A percentile compares a stretch with the other conserved stretches of the same genome.
Evolutionary conservation across 2,113 vertebrate genomes (phyloP).

Genomic region (Scomber scombrus): DNA sequence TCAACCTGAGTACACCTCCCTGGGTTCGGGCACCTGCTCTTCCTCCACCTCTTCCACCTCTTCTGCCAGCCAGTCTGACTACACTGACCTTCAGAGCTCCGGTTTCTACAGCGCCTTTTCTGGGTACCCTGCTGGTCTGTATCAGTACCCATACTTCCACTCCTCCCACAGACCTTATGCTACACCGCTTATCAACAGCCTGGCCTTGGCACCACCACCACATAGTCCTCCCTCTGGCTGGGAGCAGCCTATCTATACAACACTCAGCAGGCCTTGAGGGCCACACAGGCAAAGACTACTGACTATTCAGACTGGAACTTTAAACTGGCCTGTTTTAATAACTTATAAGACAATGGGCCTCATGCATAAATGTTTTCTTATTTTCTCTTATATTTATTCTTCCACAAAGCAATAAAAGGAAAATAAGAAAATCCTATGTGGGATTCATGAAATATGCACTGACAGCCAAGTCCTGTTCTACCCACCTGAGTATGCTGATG

Average conservation of each 20-base stretch:
- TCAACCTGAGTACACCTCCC: constrained; percentile 84
- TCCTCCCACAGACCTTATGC: constrained; percentile 89
- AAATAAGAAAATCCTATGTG: no score
- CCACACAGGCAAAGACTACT: neutral
- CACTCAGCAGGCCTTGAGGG: constrained; percentile 88
- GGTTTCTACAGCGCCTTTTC: constrained; percentile 89
- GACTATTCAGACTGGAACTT: neutral
- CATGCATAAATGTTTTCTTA: no score
- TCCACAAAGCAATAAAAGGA: no score
- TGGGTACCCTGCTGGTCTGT: constrained; percentile 87
- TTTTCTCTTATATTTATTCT: no score
- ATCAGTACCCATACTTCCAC: constrained; percentile 92
- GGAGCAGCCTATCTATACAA: constrained; percentile 92
- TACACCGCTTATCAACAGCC: constrained; percentile 87
- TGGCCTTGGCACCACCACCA: constrained; percentile 87
- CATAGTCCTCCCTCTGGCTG: constrained; percentile 89
- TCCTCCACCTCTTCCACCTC: constrained; percentile 72
- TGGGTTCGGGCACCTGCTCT: constrained; percentile 79
- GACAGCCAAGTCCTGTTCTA: no score
- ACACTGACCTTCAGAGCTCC: constrained; percentile 90
- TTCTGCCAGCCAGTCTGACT: constrained; percentile 87
- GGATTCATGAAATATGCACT: no score
- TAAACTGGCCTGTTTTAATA: neutral
- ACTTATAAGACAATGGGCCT: no score
- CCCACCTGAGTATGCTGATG: no score